Percentiles rank a stretch among this genome's conserved stretches.
Evolutionary conservation across 2,888 invertebrate genomes (phyloP).

Genomic region (Drosophila kambysellisi): DNA sequence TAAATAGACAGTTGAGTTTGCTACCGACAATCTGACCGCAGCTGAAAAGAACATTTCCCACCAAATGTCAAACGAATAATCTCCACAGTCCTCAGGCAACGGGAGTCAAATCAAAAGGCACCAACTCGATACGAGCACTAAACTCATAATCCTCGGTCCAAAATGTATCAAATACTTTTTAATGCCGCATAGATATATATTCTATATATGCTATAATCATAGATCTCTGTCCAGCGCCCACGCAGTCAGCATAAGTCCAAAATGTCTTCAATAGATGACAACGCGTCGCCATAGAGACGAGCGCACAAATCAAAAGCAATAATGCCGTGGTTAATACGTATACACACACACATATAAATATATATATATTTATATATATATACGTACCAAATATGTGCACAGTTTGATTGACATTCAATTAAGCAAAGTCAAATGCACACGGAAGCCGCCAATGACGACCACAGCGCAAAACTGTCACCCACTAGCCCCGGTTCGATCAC

Average conservation of each 20-base stretch:
- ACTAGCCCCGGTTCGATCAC: conserved; percentile 48
- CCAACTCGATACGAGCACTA: conserved; percentile 28
- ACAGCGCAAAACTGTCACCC: conserved; percentile 63
- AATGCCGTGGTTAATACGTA: conserved; percentile 35
- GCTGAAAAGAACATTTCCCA: conserved; percentile 71
- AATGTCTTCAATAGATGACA: conserved; percentile 52
- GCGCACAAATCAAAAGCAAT: conserved; percentile 77
- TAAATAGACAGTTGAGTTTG: conserved; percentile 56
- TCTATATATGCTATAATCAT: conserved; percentile 28
- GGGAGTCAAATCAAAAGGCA: conserved; percentile 25
- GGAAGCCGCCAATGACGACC: conserved; percentile 64
- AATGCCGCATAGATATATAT: conserved; percentile 46
- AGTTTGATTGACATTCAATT: conserved; percentile 78
- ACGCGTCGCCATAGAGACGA: conserved; percentile 62
- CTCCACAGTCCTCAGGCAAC: conserved; percentile 22
- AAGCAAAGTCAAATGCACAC: conserved; percentile 74
- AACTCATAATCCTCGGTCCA: conserved; percentile 67
- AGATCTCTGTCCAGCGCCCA: conserved; percentile 64
- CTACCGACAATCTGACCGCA: conserved; percentile 47
- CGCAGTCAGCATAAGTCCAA: conserved; percentile 59
- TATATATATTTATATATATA: conserved; percentile 5
- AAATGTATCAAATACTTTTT: conserved; percentile 77
- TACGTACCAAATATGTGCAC: not conserved
- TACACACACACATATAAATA: not conserved
- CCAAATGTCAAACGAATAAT: conserved; percentile 66